These are phyloP conservation scores for Stenolophus ochropezus DNA, from an alignment of 2,888 invertebrate species.

Conservation along the genomic window DNA sequence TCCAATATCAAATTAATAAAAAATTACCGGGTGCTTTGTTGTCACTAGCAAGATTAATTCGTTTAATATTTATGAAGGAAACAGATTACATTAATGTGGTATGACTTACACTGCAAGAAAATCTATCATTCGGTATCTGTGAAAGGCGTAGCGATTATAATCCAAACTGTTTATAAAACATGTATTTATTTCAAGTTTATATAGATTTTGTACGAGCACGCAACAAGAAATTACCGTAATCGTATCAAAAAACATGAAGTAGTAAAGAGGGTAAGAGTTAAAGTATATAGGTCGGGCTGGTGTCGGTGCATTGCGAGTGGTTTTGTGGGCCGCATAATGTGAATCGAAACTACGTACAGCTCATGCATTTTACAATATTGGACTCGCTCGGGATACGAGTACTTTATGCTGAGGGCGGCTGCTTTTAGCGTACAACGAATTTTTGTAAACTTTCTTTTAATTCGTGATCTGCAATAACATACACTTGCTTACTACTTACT, in stretches of 20 bases:
- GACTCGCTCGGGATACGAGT: background rate
- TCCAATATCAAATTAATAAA: background rate
- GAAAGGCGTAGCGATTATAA: constrained; percentile 30
- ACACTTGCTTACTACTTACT: no score
- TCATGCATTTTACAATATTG: constrained; percentile 36
- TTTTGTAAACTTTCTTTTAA: background rate
- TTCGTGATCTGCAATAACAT: background rate
- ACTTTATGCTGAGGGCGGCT: constrained; percentile 1
- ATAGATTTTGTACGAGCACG: constrained; percentile 40
- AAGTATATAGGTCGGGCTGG: constrained; percentile 2
- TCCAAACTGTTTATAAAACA: constrained; percentile 52
- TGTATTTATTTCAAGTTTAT: constrained; percentile 42
- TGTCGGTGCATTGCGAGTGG: constrained; percentile 8
- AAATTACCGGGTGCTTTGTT: background rate
- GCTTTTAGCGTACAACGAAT: background rate
- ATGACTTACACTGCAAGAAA: background rate
- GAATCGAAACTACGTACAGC: constrained; percentile 12
- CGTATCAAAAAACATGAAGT: constrained; percentile 29
- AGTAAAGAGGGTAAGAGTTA: constrained; percentile 12
- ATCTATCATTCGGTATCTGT: background rate
- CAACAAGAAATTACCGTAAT: constrained; percentile 39
- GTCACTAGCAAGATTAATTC: constrained; percentile 5
- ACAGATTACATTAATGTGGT: background rate
- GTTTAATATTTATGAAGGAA: background rate
- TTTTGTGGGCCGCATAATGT: constrained; percentile 26